Evolutionary conservation across 1,140 invertebrate genomes (phyloP).

Genomic region (Lucilia cuprina): DNA sequence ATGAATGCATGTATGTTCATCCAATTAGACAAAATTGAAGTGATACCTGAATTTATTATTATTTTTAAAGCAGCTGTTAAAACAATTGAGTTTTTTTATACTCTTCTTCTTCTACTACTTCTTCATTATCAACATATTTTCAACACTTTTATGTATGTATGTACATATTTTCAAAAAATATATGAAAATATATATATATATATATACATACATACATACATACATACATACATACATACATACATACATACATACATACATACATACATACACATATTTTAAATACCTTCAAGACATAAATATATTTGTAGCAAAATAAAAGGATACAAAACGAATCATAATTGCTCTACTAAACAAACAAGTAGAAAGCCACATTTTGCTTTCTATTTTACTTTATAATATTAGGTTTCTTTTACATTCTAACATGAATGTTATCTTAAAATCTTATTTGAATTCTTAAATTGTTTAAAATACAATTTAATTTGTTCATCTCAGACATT

Average conservation of each 20-base stretch:
- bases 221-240: too few relatives aligned
- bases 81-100: conserved; percentile 10
- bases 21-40: conserved; percentile 14
- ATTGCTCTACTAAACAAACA: neutral
- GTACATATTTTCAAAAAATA: neutral
- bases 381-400: too few relatives aligned
- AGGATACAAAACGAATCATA: neutral
- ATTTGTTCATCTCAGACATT: neutral
- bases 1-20: neutral
- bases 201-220: too few relatives aligned
- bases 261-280: too few relatives aligned
- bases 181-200: neutral
- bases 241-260: too few relatives aligned
- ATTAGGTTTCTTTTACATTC: too few relatives aligned
- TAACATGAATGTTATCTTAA: too few relatives aligned
- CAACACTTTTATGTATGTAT: neutral
- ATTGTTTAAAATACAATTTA: too few relatives aligned
- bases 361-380: too few relatives aligned
- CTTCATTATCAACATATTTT: neutral
- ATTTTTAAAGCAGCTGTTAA: conserved; percentile 16
- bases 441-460: too few relatives aligned
- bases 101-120: neutral
- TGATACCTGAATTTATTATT: conserved; percentile 18
- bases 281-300: neutral
- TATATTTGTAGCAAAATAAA: neutral